Evolutionary conservation across 2,113 vertebrate genomes (phyloP).

Genomic region (Ptyas mucosa): DNA sequence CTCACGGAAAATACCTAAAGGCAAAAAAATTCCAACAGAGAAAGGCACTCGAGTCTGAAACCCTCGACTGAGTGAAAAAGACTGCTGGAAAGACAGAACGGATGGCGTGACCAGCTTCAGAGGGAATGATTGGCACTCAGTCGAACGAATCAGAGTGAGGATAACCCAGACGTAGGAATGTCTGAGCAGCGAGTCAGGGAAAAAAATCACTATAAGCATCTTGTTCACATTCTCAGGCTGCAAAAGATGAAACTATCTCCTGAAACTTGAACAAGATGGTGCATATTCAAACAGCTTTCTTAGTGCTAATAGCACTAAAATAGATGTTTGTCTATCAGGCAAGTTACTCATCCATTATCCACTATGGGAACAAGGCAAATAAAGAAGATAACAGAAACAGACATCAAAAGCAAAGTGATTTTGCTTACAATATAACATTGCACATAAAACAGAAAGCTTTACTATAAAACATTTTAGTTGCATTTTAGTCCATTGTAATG

Average conservation of each 20-base stretch:
- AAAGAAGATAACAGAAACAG: constrained; percentile 14
- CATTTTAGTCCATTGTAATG: neutral
- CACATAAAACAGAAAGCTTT: neutral
- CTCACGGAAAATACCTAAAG: too few relatives aligned
- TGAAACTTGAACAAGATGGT: neutral
- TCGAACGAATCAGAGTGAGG: too few relatives aligned
- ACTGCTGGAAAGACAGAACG: too few relatives aligned
- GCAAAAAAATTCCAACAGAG: too few relatives aligned
- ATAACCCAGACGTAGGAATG: too few relatives aligned
- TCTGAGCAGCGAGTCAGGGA: too few relatives aligned
- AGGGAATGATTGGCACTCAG: too few relatives aligned
- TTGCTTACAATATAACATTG: neutral
- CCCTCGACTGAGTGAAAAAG: too few relatives aligned
- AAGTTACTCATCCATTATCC: constrained; percentile 1
- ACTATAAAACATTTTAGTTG: neutral
- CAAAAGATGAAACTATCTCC: neutral
- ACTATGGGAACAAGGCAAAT: neutral
- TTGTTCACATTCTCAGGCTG: neutral
- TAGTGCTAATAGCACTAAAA: constrained; percentile 8
- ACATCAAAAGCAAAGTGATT: neutral
- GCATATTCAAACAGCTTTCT: too few relatives aligned
- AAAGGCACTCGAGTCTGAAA: too few relatives aligned
- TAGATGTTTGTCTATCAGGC: neutral
- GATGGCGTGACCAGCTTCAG: too few relatives aligned
- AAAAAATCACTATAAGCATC: neutral